phyloP scores from a whole-genome alignment of 1,140 invertebrate species.

The Formica exsecta region DNA sequence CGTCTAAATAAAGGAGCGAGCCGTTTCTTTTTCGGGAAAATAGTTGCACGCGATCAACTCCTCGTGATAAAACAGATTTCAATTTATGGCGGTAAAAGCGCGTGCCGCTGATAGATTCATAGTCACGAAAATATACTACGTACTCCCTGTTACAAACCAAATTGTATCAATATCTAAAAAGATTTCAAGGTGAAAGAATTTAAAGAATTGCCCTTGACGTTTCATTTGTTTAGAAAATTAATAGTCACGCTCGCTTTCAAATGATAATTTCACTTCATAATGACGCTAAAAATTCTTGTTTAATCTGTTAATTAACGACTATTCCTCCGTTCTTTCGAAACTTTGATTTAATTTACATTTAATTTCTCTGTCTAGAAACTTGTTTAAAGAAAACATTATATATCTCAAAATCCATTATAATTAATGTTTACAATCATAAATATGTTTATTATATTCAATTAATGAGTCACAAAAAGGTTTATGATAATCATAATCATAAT shows the following conservation, averaged over 20 bases:
- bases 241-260: conserved; percentile 16
- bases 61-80: conserved; percentile 18
- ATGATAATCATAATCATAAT: background rate
- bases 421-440: background rate
- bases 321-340: background rate
- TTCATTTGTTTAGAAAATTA: conserved; percentile 13
- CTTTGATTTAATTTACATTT: background rate
- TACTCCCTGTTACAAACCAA: conserved; percentile 17
- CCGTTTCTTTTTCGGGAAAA: conserved; percentile 14
- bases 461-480: background rate
- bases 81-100: conserved; percentile 27
- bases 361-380: too few relatives aligned
- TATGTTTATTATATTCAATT: conserved; percentile 10
- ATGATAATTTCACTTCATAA: conserved; percentile 19
- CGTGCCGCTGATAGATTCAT: conserved; percentile 17
- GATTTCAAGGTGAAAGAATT: background rate
- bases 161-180: conserved; percentile 35
- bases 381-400: background rate
- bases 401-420: conserved; percentile 13
- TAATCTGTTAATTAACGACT: conserved; percentile 3
- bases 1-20: conserved; percentile 11
- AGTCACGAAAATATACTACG: conserved; percentile 26
- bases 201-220: background rate
- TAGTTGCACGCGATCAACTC: background rate
- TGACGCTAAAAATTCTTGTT: background rate